Evolutionary conservation across 2,797 vertebrate genomes (phyloP).

Genomic region (Cossypha heuglini): DNA sequence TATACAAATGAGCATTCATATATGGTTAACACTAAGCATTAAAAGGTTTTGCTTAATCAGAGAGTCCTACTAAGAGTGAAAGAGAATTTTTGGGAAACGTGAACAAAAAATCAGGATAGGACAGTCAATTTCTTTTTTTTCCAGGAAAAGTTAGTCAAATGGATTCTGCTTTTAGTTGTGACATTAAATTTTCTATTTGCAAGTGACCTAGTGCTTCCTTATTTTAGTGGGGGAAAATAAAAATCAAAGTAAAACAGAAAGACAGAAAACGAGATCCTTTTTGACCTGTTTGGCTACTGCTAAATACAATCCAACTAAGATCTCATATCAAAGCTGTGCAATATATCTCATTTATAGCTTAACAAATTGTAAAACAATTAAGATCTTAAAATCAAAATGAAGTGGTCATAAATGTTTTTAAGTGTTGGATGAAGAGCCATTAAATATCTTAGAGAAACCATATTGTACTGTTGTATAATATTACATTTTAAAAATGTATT

Average conservation of each 20-base stretch:
- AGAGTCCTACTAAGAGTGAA: background rate
- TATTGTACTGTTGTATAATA: background rate
- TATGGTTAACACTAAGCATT: background rate
- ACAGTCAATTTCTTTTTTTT: too few species aligned
- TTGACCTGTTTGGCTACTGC: background rate
- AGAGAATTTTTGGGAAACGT: background rate
- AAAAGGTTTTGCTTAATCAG: background rate
- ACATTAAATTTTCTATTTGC: background rate
- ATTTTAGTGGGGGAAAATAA: background rate
- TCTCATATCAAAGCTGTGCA: background rate
- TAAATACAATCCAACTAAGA: background rate
- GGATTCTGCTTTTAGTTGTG: background rate
- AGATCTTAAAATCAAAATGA: background rate
- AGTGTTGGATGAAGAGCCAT: background rate
- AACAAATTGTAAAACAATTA: background rate
- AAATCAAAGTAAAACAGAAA: background rate
- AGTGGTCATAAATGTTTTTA: background rate
- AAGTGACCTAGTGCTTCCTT: background rate
- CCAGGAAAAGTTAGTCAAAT: background rate
- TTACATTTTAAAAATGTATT: background rate
- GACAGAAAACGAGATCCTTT: background rate
- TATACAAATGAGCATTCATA: background rate
- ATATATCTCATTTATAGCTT: background rate
- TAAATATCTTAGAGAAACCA: background rate
- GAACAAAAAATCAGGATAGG: background rate